A percentile compares a stretch with the other conserved stretches of the same genome.
phyloP scores from a whole-genome alignment of 2,113 vertebrate species.

The Tonatia bakeri region DNA sequence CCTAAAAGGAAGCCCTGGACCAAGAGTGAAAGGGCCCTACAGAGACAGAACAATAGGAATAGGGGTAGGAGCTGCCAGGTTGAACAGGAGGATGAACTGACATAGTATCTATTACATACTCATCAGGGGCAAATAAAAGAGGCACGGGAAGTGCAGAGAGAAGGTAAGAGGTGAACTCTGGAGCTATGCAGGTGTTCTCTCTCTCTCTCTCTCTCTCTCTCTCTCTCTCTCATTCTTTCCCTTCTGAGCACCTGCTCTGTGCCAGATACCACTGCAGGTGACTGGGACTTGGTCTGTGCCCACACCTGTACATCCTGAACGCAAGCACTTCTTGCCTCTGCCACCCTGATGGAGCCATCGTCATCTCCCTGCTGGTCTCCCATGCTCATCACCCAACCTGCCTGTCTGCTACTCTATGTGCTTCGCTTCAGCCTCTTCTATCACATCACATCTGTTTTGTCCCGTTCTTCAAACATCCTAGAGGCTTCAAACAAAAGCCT shows the following conservation, averaged over 20 bases:
- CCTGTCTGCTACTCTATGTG: neutral
- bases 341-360: neutral
- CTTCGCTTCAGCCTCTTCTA: neutral
- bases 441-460: neutral
- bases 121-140: neutral
- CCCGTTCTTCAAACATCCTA: neutral
- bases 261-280: neutral
- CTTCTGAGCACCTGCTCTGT: neutral
- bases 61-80: no score
- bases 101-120: no score
- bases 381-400: neutral
- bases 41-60: neutral
- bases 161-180: neutral
- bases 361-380: neutral
- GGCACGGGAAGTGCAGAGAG: neutral
- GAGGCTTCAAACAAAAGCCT: neutral
- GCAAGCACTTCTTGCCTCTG: neutral
- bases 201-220: neutral
- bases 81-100: neutral
- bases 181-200: neutral
- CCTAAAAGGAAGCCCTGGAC: neutral
- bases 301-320: neutral
- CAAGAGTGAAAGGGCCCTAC: neutral
- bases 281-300: neutral
- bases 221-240: neutral